Evolutionary conservation across 1,140 invertebrate species (phyloP), one percentile per base, ranked within the genome.

Genomic region (Diploscapter pachys): DNA sequence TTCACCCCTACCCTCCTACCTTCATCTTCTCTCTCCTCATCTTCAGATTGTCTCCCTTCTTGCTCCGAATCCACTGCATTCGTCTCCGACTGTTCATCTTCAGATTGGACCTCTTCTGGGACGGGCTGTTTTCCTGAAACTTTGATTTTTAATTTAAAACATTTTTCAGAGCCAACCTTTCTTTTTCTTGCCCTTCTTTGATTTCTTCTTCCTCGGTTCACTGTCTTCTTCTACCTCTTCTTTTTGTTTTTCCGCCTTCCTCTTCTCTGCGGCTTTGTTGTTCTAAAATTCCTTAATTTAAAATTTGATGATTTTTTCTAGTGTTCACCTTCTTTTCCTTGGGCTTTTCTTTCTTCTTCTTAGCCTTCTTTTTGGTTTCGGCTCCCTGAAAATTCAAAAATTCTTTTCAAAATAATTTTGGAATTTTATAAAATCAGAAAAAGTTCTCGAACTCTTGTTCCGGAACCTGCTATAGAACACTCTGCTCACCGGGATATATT

Each of bases 401-500:
- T 59, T 11, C 57, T 59, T 59, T 59, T n/a, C n/a, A n/a, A n/a
- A 31, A 31, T 31, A 31, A 31, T 31, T 5, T 3, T 72, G 52
- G 49, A 9, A 9, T 13, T 8, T 8, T 49, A 13, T 8, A 31
- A 31, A 65, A 31, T 13, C 31, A 31, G 31, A 8, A 59, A 1
- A 31, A 59, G 9, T 11, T 31, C 31, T 59, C 0, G 54, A 67
- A 53, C 48, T 50, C 48, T 64, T 11, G 13, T 50, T 53, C 59
- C 62, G 31, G 50, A 66, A 4, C 48, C 72, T 65, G 56, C 63
- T 50, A 31, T 31, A 65, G 63, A 65, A 9, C 8, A 31, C 31
- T 9, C 13, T 0, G 13, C 63, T 65, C 6, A 31, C 63, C n/a
- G 72, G 72, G 52, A 73, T 63, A 9, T 69, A 55, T 74, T 74